Base-by-base conservation (phyloP, 2,888 invertebrate genomes). In the Dorcus parallelipipedus region DNA sequence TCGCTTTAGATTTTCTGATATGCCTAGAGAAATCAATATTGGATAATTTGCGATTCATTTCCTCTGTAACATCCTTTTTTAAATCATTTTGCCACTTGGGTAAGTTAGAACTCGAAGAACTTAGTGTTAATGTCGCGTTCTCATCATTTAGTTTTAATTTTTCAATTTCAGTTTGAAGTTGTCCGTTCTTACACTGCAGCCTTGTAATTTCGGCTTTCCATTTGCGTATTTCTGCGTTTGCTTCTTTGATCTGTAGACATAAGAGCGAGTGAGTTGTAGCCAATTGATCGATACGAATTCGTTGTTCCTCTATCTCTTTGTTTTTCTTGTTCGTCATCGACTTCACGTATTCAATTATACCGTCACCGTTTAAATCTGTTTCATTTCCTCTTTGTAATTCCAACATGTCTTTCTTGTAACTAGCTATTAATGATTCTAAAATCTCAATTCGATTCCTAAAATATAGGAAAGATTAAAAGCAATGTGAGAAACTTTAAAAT, bases 221-320 rank as follows among this genome's bases (percentile, higher is more conserved):
- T 38, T 60, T 61, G 20, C 66, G 54, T 39, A 63, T 62, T 42
- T 70, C 65, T 26, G 60, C 60, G 38, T 68, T 66, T 1, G 65
- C 63, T 9, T 68, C 57, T 26, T 57, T 64, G 33, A 69, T 53
- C 9, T 64, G 58, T 0, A 23, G 47, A 1, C 63, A 52, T 26
- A 66, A 39, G 23, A 65, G 41, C 17, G 56, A 54, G 9, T 57
- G 54, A 9, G 63, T 56, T 38, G 64, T 48, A 9, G 67, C 61
- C 23, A 54, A 60, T 6, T 52, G 17, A 3, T 56, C 48, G 6
- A 64, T 9, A 47, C 63, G 54, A 2, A 62, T 59, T 14, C 54
- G 52, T 38, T 66, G 39, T 5, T 64, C 55, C 17, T 63, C 59
- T 10, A 66, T 63, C 52, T 68, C 64, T 39, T 65, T 59, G 9